Conservation (phyloP, 2,888 invertebrate species). For the Polylopha cassiicola region DNA sequence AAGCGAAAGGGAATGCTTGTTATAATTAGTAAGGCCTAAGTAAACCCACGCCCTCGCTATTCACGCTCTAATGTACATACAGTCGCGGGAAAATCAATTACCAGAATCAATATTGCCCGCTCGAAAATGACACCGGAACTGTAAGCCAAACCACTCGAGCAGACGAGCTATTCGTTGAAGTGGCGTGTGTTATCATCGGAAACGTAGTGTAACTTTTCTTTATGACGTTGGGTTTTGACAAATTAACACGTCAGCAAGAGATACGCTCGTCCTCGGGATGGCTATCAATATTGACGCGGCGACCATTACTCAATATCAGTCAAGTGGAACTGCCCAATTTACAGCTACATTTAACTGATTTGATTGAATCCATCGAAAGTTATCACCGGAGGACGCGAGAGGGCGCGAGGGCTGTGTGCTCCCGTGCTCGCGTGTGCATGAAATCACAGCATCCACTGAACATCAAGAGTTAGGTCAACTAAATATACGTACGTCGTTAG, state of each 20-base stretch:
- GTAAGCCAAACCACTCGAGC: conserved; percentile 9
- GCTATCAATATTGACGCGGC: conserved; percentile 65
- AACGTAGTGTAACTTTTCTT: conserved; percentile 50
- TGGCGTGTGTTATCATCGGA: conserved; percentile 25
- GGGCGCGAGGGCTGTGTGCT: conserved; percentile 6
- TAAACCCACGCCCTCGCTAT: no score
- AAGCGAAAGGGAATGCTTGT: no score
- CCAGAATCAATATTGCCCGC: conserved; percentile 1
- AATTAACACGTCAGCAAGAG: conserved; percentile 62
- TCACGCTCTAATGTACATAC: no score
- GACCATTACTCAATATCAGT: conserved; percentile 71
- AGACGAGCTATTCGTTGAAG: conserved; percentile 11
- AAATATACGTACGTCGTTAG: no score
- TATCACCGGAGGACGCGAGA: conserved; percentile 43
- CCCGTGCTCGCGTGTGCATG: background rate
- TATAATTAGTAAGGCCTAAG: no score
- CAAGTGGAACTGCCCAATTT: conserved; percentile 73
- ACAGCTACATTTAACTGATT: conserved; percentile 74
- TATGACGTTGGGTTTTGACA: conserved; percentile 64
- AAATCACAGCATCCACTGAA: no score
- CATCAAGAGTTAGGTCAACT: no score
- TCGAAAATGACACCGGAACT: background rate
- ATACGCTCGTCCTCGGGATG: conserved; percentile 48
- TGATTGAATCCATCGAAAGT: conserved; percentile 67
- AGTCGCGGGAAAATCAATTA: no score